A percentile compares a stretch with the other conserved stretches of the same genome.
Conservation (phyloP, 2,113 vertebrate species). For the Strix uralensis region DNA sequence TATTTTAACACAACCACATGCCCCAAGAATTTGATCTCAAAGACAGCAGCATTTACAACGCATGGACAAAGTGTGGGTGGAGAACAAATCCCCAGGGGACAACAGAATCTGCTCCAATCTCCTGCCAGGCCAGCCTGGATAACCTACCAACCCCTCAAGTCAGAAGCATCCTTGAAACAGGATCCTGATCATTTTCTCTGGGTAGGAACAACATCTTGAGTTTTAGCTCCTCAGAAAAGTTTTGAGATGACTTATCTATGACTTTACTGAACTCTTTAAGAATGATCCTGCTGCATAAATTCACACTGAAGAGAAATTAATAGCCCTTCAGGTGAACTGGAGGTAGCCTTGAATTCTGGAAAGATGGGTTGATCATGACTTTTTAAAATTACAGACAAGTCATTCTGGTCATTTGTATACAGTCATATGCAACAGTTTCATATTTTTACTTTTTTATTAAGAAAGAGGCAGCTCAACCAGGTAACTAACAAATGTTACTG, state of each 20-base stretch:
- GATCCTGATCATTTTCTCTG: neutral
- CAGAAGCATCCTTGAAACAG: neutral
- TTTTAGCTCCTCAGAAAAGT: neutral
- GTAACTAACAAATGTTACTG: neutral
- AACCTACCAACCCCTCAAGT: neutral
- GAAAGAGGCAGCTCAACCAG: neutral
- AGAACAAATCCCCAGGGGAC: neutral
- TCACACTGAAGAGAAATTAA: neutral
- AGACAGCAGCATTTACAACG: neutral
- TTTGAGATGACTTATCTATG: neutral
- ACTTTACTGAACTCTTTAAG: neutral
- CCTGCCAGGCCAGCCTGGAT: neutral
- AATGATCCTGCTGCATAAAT: neutral
- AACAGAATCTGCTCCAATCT: neutral
- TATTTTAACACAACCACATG: neutral
- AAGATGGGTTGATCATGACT: neutral
- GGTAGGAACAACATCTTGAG: fast-evolving
- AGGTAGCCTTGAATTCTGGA: neutral
- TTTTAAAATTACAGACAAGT: neutral
- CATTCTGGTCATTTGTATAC: neutral
- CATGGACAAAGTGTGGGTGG: neutral
- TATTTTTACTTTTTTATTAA: neutral
- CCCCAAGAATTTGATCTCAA: neutral
- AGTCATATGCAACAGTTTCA: neutral
- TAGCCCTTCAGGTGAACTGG: neutral